Base-by-base conservation (phyloP, 2,888 invertebrate species). In the Plagiodera versicolora region DNA sequence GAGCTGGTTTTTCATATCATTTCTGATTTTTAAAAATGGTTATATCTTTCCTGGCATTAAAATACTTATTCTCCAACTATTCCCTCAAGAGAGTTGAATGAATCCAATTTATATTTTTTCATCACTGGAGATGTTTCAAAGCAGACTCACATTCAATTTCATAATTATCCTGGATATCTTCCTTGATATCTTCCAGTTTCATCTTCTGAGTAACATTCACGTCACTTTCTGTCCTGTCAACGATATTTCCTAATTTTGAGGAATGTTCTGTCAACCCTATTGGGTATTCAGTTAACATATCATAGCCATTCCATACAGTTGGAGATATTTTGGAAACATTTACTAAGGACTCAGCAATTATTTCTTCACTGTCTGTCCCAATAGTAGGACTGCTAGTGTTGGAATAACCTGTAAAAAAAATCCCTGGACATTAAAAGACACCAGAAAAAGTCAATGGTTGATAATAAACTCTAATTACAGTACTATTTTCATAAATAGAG, bases 261-360 rank as follows among this genome's bases (percentile, higher is more conserved):
- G 65, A 52, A 11, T 52, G 52, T n/a, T 67, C 59, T n/a, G 61
- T 51, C 16, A 52, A 28, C 1, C 59, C 56, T 17, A 65, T 39
- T 3, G 68, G 66, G 47, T 62, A 51, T 30, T 70, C 67, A 1
- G 72, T 70, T 14, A 72, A 62, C 45, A 70, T 67, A 16, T 72
- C 68, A 18, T 75, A 68, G 39, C 75, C 74, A 35, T 74, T 71
- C 76, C 76, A 78, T 16, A 72, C 66, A 6, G 77, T 77, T n/a
- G 75, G 74, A 9, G 77, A 72, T n/a, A 76, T 72, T 56, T 71
- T 68, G 2, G 72, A 67, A n/a, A 72, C 71, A 63, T 72, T 72
- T 4, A 69, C 56, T 11, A 69, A 50, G 1, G 72, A 54, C 51
- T 69, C 65, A 19, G 59, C 55, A 46, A 52, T 47, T 14, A 56